These are phyloP conservation scores for Drosophila mojavensis DNA, from an alignment of 1,140 invertebrate genomes.

Conservation along the genomic window DNA sequence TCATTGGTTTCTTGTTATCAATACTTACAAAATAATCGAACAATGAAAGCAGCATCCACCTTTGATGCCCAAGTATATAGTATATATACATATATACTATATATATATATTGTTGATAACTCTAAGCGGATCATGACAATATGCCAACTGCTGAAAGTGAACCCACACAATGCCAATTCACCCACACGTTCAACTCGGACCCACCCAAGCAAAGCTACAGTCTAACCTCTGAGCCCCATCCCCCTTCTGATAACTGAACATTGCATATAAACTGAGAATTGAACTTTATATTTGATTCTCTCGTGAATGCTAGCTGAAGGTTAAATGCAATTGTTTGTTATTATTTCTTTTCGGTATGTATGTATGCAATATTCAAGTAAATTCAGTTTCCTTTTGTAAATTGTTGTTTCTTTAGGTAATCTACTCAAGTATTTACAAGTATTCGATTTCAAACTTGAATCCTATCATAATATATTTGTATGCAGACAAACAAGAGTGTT, in stretches of 20 bases:
- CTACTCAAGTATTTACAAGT: no score
- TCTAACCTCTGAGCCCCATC: background rate
- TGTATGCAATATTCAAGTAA: no score
- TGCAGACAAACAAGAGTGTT: no score
- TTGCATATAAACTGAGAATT: background rate
- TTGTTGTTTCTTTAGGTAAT: no score
- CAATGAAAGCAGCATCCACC: background rate
- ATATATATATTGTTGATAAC: background rate
- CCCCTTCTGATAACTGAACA: background rate
- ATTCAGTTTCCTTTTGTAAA: no score
- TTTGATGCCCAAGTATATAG: slow-evolving; percentile 1
- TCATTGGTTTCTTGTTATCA: slow-evolving; percentile 61
- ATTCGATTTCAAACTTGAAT: no score
- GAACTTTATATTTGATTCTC: background rate
- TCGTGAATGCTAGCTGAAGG: background rate
- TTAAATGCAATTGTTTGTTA: no score
- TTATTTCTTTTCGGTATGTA: no score
- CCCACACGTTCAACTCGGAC: slow-evolving; percentile 42
- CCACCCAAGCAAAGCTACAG: slow-evolving; percentile 35
- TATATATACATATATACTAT: background rate
- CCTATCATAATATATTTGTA: no score
- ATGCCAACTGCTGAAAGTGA: slow-evolving; percentile 34
- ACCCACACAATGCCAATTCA: slow-evolving; percentile 41
- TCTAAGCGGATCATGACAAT: slow-evolving; percentile 49
- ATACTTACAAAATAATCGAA: background rate